Evolutionary conservation across 2,888 invertebrate species (phyloP).

Genomic region (Mactromeris polynyma): DNA sequence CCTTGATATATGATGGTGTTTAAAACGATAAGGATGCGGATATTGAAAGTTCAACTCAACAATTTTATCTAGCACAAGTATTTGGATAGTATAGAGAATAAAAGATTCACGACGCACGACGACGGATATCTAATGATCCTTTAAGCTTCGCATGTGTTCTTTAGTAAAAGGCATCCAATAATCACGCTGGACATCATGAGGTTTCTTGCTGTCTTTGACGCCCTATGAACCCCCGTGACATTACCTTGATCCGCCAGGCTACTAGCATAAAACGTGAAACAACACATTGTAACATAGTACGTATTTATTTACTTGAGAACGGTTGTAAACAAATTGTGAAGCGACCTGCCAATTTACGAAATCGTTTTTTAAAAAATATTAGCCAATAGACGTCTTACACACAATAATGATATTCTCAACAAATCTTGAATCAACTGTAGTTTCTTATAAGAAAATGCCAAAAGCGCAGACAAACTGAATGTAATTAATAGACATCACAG

Average conservation of each 20-base stretch:
- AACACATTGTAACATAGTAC: neutral
- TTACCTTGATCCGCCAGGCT: constrained; percentile 25
- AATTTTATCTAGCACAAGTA: too few relatives aligned
- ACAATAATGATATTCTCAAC: too few relatives aligned
- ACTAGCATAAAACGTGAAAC: constrained; percentile 25
- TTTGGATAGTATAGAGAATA: too few relatives aligned
- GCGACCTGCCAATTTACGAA: neutral
- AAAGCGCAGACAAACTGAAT: neutral
- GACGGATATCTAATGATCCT: too few relatives aligned
- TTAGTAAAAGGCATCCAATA: constrained; percentile 28
- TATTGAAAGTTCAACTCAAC: too few relatives aligned
- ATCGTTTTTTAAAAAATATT: neutral
- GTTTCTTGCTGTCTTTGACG: constrained; percentile 34
- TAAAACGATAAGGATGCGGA: too few relatives aligned
- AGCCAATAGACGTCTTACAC: too few relatives aligned
- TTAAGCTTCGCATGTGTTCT: too few relatives aligned
- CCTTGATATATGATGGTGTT: too few relatives aligned
- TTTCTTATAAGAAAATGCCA: neutral
- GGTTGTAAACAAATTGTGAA: neutral
- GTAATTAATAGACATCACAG: neutral
- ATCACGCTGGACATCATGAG: constrained; percentile 43
- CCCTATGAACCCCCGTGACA: constrained; percentile 18
- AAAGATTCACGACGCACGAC: too few relatives aligned
- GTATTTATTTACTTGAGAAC: too few relatives aligned
- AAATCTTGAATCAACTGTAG: too few relatives aligned